Base-by-base conservation (phyloP, 2,888 invertebrate species). In the Sinhomidia bicolor region DNA sequence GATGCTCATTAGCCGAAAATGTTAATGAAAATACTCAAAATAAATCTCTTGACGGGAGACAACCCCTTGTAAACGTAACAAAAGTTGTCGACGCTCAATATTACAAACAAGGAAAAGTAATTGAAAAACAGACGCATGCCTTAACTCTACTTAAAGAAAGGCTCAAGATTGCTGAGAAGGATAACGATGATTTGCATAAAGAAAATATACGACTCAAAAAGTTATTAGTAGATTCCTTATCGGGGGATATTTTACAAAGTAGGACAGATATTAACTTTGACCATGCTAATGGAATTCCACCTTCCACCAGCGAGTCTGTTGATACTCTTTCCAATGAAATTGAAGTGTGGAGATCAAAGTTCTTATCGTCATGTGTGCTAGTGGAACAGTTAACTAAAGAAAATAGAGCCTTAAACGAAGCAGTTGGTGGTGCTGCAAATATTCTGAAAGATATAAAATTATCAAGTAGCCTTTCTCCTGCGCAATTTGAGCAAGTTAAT, bases 331-430 rank as follows among this genome's bases (percentile, higher is more conserved):
- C 89, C n/a, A 90, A 92, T 71, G 92, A 91, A 89, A 91, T 92
- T 32, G 91, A 91, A 89, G 92, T 92, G 17, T 92, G 92, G 91
- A 51, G 92, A 62, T 91, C 91, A 7, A 92, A 92, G 51, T 92
- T 92, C 79, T 84, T 92, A 2, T 91, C 91, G 9, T 91, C 91
- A 0, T 92, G 92, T 88, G 91, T 92, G 0, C 84, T 92, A 2
- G 92, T 92, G 10, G 92, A 92, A 65, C 92, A 92, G 51, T 71
- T 92, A 10, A 90, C 91, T 10, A 90, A 89, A 20, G 90, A 91
- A 86, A 92, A 91, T 83, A 90, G 91, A 62, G 57, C 86, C 20
- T 68, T 91, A 65, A 88, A 90, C 62, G 88, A 85, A n/a, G 85
- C 83, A 3, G 82, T 91, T 12, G 74, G 76, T 14, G 41, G 68